Base-by-base conservation (phyloP, 2,113 vertebrate species). In the Ivindomyrus marchei region DNA sequence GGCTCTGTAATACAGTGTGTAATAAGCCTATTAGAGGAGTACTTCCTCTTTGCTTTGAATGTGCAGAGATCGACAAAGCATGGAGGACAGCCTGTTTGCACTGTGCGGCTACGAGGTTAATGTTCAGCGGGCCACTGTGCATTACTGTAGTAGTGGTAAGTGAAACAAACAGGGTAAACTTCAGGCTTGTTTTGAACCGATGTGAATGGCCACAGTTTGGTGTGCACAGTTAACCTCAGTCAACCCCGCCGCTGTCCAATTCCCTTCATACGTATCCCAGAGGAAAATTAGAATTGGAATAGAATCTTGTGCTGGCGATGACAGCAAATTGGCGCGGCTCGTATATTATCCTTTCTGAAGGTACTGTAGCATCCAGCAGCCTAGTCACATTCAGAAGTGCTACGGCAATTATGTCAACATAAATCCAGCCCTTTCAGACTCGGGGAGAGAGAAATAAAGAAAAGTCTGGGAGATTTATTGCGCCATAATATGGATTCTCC, bases 321-420 rank as follows among this genome's bases (percentile, higher is more conserved):
- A 53, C 74, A 91, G 88, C 91, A 89, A 89, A 66, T 47, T 49
- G 89, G 85, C 90, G 24, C 74, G 85, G 83, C 50, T 91, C 91
- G 90, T 91, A 93, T 91, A 89, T 92, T 90, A 89, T 74, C 52
- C 90, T 88, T 91, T 94, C 56, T 84, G 92, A 13, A 85, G 91
- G 91, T 89, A 88, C 90, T 92, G 74, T 19, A 42, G 74, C 74
- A 42, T 80, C 15, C 92, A 89, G 91, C 80, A 89, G 84, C 89
- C 89, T 86, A 50, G 84, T 80, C 91, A 92, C 27, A 36, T 92
- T 94, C 77, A 70, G 89, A 90, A 90, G 89, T 53, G 87, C 77
- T 90, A 91, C 91, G 90, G 91, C 89, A 93, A 92, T 91, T 90
- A 93, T 93, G 93, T 94, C 92, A 90, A 90, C 91, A 89, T 94